Conservation (phyloP, 2,113 vertebrate species). For the Corynorhinus townsendii region DNA sequence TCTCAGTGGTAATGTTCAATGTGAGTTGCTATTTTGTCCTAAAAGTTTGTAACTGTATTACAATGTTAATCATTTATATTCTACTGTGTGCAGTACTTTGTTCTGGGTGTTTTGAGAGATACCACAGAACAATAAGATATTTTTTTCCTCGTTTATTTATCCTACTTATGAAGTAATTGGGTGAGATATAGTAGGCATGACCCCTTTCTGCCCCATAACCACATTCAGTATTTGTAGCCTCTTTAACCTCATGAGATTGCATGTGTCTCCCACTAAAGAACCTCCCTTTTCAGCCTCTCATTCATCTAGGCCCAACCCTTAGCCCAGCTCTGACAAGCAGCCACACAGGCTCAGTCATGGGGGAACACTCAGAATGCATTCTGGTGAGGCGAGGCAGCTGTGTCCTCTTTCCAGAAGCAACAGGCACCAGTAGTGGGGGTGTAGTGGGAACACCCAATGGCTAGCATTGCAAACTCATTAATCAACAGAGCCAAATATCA, state of each 20-base stretch:
- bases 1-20: not conserved
- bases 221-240: not conserved
- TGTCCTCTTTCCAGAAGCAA: not conserved
- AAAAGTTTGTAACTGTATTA: not conserved
- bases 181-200: not conserved
- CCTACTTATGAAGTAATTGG: not conserved
- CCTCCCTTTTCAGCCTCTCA: not conserved
- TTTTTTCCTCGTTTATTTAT: not conserved
- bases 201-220: rapidly evolving
- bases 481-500: no score
- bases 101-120: not conserved
- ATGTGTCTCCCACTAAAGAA: not conserved
- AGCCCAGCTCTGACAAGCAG: not conserved
- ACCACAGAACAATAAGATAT: not conserved
- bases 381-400: not conserved
- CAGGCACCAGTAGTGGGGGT: not conserved
- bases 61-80: not conserved
- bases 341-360: not conserved
- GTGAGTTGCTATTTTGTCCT: not conserved
- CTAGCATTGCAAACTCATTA: not conserved
- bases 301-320: not conserved
- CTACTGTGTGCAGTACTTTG: not conserved
- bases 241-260: not conserved
- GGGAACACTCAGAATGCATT: not conserved
- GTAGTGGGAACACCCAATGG: not conserved